Evolutionary conservation across 2,888 invertebrate species (phyloP).

Genomic region (Xylocampa areola): DNA sequence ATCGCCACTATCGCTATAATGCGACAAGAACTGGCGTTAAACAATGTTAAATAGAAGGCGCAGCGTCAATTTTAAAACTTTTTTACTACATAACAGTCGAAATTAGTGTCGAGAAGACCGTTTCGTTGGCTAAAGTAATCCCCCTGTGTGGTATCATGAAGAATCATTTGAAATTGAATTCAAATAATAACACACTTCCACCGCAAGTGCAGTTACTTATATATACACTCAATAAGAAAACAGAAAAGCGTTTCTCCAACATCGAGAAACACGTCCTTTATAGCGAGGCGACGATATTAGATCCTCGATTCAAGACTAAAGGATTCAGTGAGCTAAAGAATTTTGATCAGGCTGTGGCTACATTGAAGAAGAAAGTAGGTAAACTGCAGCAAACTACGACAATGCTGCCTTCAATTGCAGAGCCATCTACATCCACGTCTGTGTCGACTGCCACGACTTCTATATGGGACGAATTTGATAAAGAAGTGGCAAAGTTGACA

Average conservation of each 20-base stretch:
- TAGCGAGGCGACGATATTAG: neutral
- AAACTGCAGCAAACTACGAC: neutral
- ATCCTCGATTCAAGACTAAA: neutral
- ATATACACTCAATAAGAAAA: neutral
- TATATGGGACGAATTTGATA: slow-evolving; percentile 8
- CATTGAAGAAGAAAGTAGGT: neutral
- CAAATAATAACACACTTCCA: neutral
- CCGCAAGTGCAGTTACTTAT: neutral
- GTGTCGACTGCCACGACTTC: neutral
- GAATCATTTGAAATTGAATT: neutral
- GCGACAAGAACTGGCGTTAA: slow-evolving; percentile 8
- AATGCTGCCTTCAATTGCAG: neutral
- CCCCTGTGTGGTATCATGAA: neutral
- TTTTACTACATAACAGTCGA: slow-evolving; percentile 6
- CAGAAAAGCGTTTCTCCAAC: neutral
- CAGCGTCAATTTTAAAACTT: slow-evolving; percentile 7
- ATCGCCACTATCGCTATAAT: slow-evolving; percentile 7
- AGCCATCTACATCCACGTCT: neutral
- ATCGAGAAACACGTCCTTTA: neutral
- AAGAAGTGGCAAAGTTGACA: slow-evolving; percentile 6
- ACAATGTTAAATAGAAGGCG: slow-evolving; percentile 6
- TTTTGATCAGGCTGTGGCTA: neutral
- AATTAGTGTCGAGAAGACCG: slow-evolving; percentile 10
- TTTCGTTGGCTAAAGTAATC: slow-evolving; percentile 6
- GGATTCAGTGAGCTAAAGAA: neutral